Base-by-base conservation (phyloP, 2,888 invertebrate species). In the Electrophaes corylata region DNA sequence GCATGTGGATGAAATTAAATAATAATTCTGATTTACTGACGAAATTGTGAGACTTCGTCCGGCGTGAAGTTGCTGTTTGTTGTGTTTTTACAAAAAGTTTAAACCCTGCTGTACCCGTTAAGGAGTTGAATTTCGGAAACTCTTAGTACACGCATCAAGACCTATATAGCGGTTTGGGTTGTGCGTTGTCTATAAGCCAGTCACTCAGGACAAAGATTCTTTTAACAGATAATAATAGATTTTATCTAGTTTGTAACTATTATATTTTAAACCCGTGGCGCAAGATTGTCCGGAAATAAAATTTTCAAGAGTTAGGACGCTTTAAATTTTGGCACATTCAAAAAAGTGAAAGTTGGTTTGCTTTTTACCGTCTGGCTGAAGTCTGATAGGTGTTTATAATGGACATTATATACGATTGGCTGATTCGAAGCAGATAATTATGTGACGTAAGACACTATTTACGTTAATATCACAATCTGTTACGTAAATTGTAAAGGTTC, bases 341-440 rank as follows among this genome's bases (percentile, higher is more conserved):
- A 57, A 48, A 54, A 62, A 61, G 66, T 62, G 66, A 66, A 64
- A 67, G 63, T 59, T 33, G 46, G 44, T 56, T 56, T 57, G 12
- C 60, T 53, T 43, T 51, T 50, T 57, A 10, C 41, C 18, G 49
- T 44, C 44, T 47, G 48, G 23, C 60, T 62, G 64, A 57, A 64
- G 45, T 45, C 51, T 63, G 60, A 58, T 57, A 58, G 55, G 51
- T 61, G 60, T 45, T 49, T 58, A 48, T 46, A 60, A 62, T 57
- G 54, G 40, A 59, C 60, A 64, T 62, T 64, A 62, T 57, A 29
- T 53, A 61, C 62, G 62, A 60, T 57, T 57, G 57, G 51, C 50
- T 54, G 57, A 44, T 45, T 57, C 54, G 23, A 47, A 20, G 12
- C 23, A 46, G 48, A 54, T 51, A 44, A 47, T 52, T 52, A 43